These are phyloP conservation scores for Eristalinus aeneus DNA, from an alignment of 2,888 invertebrate genomes.

Conservation along the genomic window DNA sequence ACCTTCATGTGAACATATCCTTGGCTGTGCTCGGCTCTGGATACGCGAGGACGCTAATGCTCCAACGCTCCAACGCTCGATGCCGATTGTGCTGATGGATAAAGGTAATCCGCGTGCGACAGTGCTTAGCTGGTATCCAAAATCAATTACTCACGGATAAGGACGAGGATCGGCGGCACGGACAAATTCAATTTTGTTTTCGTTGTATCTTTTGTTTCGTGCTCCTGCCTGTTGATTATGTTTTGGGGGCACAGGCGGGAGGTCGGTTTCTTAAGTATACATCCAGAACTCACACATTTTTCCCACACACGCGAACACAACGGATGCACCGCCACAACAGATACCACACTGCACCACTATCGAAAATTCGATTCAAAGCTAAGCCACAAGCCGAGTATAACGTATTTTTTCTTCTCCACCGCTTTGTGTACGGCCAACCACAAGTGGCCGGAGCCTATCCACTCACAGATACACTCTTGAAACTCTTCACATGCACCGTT, in stretches of 20 bases:
- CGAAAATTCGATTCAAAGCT: constrained; percentile 6
- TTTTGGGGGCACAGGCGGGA: neutral
- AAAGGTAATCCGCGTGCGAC: constrained; percentile 61
- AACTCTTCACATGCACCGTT: constrained; percentile 13
- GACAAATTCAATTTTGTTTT: constrained; percentile 49
- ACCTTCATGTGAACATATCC: constrained; percentile 63
- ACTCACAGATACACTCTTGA: constrained; percentile 19
- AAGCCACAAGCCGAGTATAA: too few relatives aligned
- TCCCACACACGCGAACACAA: constrained; percentile 10
- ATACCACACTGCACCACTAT: constrained; percentile 7
- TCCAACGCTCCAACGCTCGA: constrained; percentile 1
- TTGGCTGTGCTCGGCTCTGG: constrained; percentile 3
- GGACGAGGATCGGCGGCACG: constrained; percentile 49
- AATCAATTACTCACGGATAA: constrained; percentile 66
- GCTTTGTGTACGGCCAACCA: neutral
- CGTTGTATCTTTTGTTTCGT: constrained; percentile 19
- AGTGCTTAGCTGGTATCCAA: constrained; percentile 60
- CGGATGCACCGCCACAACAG: constrained; percentile 11
- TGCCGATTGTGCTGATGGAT: constrained; percentile 54
- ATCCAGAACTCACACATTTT: constrained; percentile 34
- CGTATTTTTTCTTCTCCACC: neutral
- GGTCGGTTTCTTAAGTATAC: constrained; percentile 20
- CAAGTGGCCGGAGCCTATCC: constrained; percentile 11
- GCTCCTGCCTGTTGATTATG: constrained; percentile 17
- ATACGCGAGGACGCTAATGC: neutral